Base-by-base conservation (phyloP, 2,113 vertebrate species). In the Athene noctua region DNA sequence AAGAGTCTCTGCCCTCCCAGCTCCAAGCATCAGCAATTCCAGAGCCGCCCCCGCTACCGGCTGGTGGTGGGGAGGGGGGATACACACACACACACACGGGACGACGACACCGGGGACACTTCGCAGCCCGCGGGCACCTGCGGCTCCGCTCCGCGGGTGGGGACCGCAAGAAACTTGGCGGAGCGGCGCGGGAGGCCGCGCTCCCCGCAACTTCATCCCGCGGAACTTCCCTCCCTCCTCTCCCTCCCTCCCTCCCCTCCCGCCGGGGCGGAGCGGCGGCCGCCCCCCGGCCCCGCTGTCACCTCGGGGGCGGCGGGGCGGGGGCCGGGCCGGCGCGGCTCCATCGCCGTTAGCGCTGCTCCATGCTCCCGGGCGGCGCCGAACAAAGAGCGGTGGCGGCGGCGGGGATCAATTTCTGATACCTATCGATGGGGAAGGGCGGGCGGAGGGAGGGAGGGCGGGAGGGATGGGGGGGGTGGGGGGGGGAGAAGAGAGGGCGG, bases 351-450 rank as follows among this genome's bases (percentile, higher is more conserved):
- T 96, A 97, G 97, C 97, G 98, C 97, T 96, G 96, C 98, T 98
- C 98, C 97, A 92, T 94, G 98, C 83, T 73, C 79, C 97, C 97
- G 98, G 98, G 99, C 97, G 98, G 98, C 99, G 98, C 98, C 97
- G 99, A 99, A 99, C 99, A 99, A 99, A 99, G 99, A 96, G 99
- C 97, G 97, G 98, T 97, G 93, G 71, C 70, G 90, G 71, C 70
- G 90, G 74, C 81, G 80, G 98, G 82, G 98, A 99, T 99, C 99
- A 98, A 99, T 99, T 99, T 97, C 98, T 99, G 98, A 99, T 99
- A 99, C 98, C 98, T 99, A 98, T 99, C 99, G 98, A 98, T 98
- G 97, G 96, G 81, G 96, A 92, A 98, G 98, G 96, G 97, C 97
- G 95, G 95, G 95, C 77, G 92, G 88, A 71, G 16, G 65, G 68